Evolutionary conservation across 2,888 invertebrate genomes (phyloP).

Genomic region (Lymantria monacha): DNA sequence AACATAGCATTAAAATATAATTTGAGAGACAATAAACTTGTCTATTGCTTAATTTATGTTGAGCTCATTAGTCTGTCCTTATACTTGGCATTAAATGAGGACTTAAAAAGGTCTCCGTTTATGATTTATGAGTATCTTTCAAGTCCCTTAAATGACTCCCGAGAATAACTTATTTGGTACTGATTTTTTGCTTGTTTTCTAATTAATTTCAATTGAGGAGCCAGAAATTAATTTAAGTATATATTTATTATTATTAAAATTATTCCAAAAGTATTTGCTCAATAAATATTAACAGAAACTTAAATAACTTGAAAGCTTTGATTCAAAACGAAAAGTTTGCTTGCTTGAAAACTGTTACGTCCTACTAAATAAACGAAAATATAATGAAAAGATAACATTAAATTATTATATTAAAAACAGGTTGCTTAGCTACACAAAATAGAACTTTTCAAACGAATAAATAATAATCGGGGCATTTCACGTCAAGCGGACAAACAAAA

Average conservation of each 20-base stretch:
- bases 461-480: too few relatives aligned
- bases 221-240: not conserved
- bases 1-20: not conserved
- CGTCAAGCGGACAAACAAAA: too few relatives aligned
- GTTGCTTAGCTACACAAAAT: too few relatives aligned
- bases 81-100: slow-evolving; percentile 64
- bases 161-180: slow-evolving; percentile 39
- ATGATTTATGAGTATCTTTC: slow-evolving; percentile 65
- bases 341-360: not conserved
- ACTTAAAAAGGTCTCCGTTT: slow-evolving; percentile 48
- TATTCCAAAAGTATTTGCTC: not conserved
- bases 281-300: not conserved
- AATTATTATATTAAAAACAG: too few relatives aligned
- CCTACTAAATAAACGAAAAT: not conserved
- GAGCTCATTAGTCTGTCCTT: slow-evolving; percentile 45
- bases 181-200: slow-evolving; percentile 9
- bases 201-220: slow-evolving; percentile 9
- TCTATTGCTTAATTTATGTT: slow-evolving; percentile 28
- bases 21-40: not conserved
- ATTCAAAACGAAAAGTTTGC: not conserved
- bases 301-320: not conserved
- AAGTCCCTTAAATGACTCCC: slow-evolving; percentile 48
- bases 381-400: slow-evolving; percentile 1
- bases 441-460: too few relatives aligned
- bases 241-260: not conserved